A percentile compares a stretch with the other conserved stretches of the same genome.
Conservation (phyloP, 2,797 vertebrate genomes). For the Bovichtus variegatus region DNA sequence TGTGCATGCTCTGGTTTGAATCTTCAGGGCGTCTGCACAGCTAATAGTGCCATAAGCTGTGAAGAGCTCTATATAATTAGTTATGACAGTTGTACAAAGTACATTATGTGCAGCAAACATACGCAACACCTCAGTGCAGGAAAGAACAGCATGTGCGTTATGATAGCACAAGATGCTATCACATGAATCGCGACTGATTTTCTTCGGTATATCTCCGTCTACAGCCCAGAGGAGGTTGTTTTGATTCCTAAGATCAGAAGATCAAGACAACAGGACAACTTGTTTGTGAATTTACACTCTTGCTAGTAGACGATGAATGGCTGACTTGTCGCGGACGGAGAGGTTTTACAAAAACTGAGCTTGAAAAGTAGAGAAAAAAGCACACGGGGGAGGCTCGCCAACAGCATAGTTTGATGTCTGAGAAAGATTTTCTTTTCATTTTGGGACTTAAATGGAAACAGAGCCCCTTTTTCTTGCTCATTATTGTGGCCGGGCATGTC, state of each 20-base stretch:
- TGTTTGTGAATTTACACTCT: constrained; percentile 30
- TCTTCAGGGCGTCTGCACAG: constrained; percentile 8
- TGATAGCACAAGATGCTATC: constrained; percentile 39
- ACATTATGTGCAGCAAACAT: constrained; percentile 24
- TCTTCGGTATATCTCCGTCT: constrained; percentile 14
- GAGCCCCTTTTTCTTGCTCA: constrained; percentile 51
- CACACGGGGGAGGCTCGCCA: constrained; percentile 13
- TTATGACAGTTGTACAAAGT: constrained; percentile 36
- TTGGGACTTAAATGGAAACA: constrained; percentile 65
- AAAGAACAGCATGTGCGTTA: constrained; percentile 18
- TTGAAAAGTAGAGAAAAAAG: constrained; percentile 34
- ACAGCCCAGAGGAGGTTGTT: constrained; percentile 7
- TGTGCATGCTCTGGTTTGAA: constrained; percentile 17
- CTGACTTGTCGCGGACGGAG: constrained; percentile 17
- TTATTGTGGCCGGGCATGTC: constrained; percentile 73
- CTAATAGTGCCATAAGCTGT: constrained; percentile 22
- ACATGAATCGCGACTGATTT: constrained; percentile 65
- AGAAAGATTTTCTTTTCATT: constrained; percentile 55
- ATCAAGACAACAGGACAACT: constrained; percentile 13
- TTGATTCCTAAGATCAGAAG: constrained; percentile 10
- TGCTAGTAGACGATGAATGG: constrained; percentile 9
- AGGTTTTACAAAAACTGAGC: constrained; percentile 13
- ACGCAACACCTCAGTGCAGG: constrained; percentile 1
- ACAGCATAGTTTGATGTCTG: constrained; percentile 33
- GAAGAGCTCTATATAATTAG: constrained; percentile 18